Evolutionary conservation across 2,797 vertebrate genomes (phyloP).

Genomic region (Passerculus sandwichensis): DNA sequence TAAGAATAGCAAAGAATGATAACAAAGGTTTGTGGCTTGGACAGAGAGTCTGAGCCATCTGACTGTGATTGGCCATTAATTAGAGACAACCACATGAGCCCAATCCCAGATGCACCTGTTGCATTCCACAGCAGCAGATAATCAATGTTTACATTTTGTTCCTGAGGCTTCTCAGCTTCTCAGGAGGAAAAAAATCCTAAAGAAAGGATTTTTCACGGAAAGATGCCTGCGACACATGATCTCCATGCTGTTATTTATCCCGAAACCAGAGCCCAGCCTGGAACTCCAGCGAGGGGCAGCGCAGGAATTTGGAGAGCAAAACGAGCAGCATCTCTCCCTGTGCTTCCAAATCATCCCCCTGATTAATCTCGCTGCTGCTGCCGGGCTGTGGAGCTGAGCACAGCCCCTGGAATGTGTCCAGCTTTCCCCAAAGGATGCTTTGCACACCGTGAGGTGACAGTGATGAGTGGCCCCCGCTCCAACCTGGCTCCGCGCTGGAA

Average conservation of each 20-base stretch:
- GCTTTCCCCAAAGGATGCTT: not conserved
- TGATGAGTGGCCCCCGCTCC: not conserved
- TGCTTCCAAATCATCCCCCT: not conserved
- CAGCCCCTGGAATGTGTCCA: not conserved
- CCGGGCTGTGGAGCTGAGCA: not conserved
- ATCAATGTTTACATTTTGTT: too few relatives aligned
- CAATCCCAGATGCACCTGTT: too few relatives aligned
- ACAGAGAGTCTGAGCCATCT: too few relatives aligned
- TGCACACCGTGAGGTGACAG: not conserved
- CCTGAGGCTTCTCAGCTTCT: too few relatives aligned
- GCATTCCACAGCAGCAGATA: too few relatives aligned
- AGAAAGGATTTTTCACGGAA: too few relatives aligned
- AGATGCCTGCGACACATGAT: not conserved
- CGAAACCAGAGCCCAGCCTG: accelerated
- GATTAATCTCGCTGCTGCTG: not conserved
- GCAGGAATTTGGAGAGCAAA: not conserved
- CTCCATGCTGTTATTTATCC: not conserved
- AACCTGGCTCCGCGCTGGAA: not conserved
- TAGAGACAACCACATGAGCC: too few relatives aligned
- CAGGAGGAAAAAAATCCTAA: too few relatives aligned
- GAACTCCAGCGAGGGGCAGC: not conserved
- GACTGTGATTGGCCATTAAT: too few relatives aligned
- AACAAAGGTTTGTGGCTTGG: too few relatives aligned
- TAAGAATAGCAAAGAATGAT: too few relatives aligned
- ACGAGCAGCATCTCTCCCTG: not conserved